Evolutionary conservation across 2,797 vertebrate species (phyloP).

Genomic region (Botia kubotai): DNA sequence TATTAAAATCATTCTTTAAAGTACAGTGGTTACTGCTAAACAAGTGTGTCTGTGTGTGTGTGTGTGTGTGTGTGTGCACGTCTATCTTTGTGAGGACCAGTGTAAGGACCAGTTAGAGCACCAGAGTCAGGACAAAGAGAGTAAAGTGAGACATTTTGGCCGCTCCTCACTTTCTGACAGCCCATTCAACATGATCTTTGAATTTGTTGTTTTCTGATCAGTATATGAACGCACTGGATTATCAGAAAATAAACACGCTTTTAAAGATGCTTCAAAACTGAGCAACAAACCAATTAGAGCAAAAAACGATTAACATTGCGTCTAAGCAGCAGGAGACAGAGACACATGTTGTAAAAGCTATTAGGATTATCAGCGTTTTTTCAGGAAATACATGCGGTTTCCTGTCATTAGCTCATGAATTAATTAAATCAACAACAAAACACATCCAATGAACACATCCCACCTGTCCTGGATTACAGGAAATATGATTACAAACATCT

Average conservation of each 20-base stretch:
- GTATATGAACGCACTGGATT: neutral
- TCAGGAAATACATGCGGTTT: neutral
- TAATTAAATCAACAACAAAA: conserved; percentile 8
- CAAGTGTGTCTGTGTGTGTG: neutral
- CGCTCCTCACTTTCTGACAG: no score
- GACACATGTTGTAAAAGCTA: neutral
- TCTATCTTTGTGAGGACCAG: no score
- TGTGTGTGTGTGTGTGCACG: neutral
- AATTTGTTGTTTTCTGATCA: neutral
- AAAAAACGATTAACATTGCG: neutral
- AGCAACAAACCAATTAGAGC: neutral
- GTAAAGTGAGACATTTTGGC: neutral
- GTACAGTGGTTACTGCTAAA: neutral
- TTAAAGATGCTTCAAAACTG: neutral
- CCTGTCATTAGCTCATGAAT: neutral
- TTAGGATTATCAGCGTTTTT: neutral
- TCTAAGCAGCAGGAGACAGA: neutral
- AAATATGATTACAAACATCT: conserved; percentile 2
- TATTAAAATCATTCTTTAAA: neutral
- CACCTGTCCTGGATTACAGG: conserved; percentile 2
- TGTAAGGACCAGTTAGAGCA: no score
- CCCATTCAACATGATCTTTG: no score
- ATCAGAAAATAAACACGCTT: neutral
- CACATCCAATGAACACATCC: neutral
- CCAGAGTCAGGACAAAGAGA: neutral